phyloP scores from a whole-genome alignment of 2,888 invertebrate genomes.

The Pandemis heparana region DNA sequence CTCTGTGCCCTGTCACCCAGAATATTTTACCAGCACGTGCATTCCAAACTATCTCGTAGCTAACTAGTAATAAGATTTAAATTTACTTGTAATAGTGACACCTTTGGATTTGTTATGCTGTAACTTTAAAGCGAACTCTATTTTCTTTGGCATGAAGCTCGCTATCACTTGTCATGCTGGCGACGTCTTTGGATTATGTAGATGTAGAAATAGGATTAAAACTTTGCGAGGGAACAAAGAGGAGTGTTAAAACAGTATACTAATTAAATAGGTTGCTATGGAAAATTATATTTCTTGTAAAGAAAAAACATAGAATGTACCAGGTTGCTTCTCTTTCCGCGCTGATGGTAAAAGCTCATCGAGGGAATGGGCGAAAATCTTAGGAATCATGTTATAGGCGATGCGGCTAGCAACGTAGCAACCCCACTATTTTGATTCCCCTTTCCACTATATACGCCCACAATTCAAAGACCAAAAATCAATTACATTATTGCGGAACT shows the following conservation, averaged over 20 bases:
- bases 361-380: no score
- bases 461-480: no score
- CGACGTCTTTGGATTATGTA: conserved; percentile 41
- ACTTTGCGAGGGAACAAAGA: conserved; percentile 15
- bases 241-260: conserved; percentile 21
- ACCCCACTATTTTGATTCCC: no score
- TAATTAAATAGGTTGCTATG: not conserved
- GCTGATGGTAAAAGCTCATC: no score
- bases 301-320: no score
- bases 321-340: no score
- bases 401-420: no score
- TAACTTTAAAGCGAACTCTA: conserved; percentile 25
- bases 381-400: no score
- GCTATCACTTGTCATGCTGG: conserved; percentile 33
- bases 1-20: not conserved
- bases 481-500: no score
- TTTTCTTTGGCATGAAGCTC: conserved; percentile 18
- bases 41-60: conserved; percentile 20
- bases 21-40: conserved; percentile 10
- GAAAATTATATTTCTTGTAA: not conserved
- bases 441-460: no score
- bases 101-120: conserved; percentile 18
- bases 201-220: conserved; percentile 43
- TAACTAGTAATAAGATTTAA: conserved; percentile 28
- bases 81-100: conserved; percentile 21